These are phyloP conservation scores for Zaprionus davidi DNA, from an alignment of 1,140 invertebrate genomes.

Conservation along the genomic window DNA sequence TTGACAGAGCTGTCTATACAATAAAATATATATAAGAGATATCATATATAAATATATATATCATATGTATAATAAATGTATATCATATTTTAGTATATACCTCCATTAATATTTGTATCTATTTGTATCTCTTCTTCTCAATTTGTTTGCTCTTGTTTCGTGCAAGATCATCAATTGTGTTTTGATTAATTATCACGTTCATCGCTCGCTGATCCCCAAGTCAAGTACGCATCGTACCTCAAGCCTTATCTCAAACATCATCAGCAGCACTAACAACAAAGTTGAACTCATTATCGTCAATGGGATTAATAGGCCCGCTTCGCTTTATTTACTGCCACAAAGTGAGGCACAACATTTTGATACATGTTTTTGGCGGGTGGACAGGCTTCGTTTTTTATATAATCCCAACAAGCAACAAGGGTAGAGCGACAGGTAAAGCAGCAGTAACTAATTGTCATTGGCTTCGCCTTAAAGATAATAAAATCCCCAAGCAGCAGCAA, in stretches of 20 bases:
- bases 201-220: not conserved
- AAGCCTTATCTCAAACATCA: constrained; percentile 1
- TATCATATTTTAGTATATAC: no score
- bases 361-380: not conserved
- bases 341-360: constrained; percentile 22
- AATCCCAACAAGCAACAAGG: constrained; percentile 20
- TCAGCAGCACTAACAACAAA: not conserved
- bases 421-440: constrained; percentile 15
- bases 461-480: constrained; percentile 37
- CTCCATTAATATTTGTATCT: not conserved
- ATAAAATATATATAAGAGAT: no score
- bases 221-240: not conserved
- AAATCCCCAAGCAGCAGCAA: constrained; percentile 28
- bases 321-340: constrained; percentile 11
- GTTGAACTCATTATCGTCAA: not conserved
- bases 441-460: constrained; percentile 56
- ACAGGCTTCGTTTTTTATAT: constrained; percentile 2
- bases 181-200: constrained; percentile 14
- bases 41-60: no score
- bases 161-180: not conserved
- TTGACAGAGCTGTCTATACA: no score
- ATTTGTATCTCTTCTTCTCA: not conserved
- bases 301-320: constrained; percentile 18
- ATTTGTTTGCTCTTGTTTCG: constrained; percentile 2
- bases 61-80: no score